Percentiles rank a stretch among this genome's conserved stretches.
Conservation (phyloP, 1,140 invertebrate species). For the Atta cephalotes region DNA sequence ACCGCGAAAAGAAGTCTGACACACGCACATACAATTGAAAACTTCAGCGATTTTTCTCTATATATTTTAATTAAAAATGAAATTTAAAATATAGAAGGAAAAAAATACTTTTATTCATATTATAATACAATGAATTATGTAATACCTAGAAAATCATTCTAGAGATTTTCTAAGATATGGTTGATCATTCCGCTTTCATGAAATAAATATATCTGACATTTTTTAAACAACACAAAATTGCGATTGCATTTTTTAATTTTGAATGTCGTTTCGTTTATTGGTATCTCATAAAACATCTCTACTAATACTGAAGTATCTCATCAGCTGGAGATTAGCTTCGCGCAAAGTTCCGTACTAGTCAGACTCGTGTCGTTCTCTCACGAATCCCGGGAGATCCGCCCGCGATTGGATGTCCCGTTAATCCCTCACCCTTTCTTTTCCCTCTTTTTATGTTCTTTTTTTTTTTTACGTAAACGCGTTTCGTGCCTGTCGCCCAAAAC, state of each 20-base stretch:
- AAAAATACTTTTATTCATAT: neutral
- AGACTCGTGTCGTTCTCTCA: constrained; percentile 25
- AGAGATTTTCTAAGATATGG: neutral
- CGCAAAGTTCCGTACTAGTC: constrained; percentile 26
- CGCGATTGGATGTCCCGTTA: constrained; percentile 52
- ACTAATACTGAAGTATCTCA: neutral
- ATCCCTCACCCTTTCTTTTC: constrained; percentile 26
- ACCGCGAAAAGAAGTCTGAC: neutral
- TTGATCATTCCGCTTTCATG: neutral
- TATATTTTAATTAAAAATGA: constrained; percentile 16
- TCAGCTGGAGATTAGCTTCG: neutral
- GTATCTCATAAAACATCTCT: neutral
- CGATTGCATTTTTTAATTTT: neutral
- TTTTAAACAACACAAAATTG: neutral
- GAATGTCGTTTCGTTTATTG: neutral
- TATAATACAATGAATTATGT: neutral
- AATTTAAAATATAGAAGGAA: neutral
- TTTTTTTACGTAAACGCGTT: constrained; percentile 52
- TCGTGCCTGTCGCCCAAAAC: constrained; percentile 63
- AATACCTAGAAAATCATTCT: neutral
- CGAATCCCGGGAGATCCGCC: constrained; percentile 43
- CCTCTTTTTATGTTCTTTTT: neutral
- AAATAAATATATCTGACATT: neutral
- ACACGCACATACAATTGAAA: neutral
- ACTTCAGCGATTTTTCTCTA: neutral